Evolutionary conservation across 2,888 invertebrate species (phyloP).

Genomic region (Chalcosyrphus nemorum): DNA sequence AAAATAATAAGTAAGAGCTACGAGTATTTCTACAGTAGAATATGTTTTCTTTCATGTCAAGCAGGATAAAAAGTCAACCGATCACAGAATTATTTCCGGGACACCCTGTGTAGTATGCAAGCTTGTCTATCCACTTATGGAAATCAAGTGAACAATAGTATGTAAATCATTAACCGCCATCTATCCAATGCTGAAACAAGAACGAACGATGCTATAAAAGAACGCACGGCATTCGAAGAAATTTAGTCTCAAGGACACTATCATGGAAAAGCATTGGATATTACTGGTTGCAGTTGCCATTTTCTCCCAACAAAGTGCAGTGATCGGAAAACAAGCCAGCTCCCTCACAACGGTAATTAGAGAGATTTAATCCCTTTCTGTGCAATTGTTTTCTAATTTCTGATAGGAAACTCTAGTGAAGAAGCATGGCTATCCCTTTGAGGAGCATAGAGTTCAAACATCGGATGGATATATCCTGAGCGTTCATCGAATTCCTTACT

Average conservation of each 20-base stretch:
- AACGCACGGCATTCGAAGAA: not conserved
- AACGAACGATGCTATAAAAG: not conserved
- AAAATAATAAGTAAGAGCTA: no score
- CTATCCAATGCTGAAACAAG: not conserved
- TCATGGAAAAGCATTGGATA: not conserved
- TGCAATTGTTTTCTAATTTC: not conserved
- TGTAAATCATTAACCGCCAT: not conserved
- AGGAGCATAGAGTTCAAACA: not conserved
- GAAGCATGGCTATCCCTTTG: constrained; percentile 82
- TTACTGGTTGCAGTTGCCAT: not conserved
- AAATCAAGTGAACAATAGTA: not conserved
- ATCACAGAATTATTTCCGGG: no score
- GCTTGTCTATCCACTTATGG: no score
- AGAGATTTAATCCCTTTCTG: not conserved
- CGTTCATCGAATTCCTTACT: constrained; percentile 89
- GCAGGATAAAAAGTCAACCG: no score
- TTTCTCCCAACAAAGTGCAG: not conserved
- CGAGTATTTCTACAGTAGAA: no score
- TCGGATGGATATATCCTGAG: constrained; percentile 91
- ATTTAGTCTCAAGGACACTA: not conserved
- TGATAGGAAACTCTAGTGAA: constrained; percentile 82
- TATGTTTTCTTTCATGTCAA: no score
- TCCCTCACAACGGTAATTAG: not conserved
- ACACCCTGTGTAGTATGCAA: no score
- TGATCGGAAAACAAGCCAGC: not conserved